Evolutionary conservation across 2,797 vertebrate genomes (phyloP).

Genomic region (Vireo griseus): DNA sequence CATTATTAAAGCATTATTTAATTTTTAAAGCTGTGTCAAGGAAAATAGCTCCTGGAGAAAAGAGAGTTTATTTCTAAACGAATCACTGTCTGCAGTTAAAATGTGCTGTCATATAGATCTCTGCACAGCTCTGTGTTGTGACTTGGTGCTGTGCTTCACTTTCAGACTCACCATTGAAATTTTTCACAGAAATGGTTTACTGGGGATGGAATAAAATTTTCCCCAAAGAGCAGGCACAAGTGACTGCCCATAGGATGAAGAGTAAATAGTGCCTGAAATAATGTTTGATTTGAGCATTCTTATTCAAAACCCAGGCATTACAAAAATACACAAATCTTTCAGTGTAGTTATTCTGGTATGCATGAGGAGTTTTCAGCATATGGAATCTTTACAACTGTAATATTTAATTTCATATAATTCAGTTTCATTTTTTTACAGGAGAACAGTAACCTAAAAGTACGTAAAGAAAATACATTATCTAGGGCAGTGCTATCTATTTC

Average conservation of each 20-base stretch:
- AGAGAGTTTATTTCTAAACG: not conserved
- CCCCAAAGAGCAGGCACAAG: not conserved
- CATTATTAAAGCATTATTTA: not conserved
- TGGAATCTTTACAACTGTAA: not conserved
- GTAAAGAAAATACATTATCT: not conserved
- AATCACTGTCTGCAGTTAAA: not conserved
- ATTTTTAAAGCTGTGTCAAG: not conserved
- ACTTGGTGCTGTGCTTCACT: not conserved
- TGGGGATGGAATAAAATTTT: not conserved
- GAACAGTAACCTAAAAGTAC: not conserved
- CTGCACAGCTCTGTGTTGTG: not conserved
- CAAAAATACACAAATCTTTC: not conserved
- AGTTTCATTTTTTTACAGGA: not conserved
- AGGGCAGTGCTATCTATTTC: not conserved
- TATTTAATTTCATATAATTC: not conserved
- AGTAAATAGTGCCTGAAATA: not conserved
- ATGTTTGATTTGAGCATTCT: not conserved
- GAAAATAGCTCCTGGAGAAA: not conserved
- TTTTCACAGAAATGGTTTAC: not conserved
- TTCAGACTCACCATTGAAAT: not conserved
- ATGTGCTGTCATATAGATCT: not conserved
- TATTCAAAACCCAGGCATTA: not conserved
- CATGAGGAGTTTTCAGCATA: not conserved
- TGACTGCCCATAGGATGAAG: not conserved
- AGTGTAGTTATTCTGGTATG: not conserved